phyloP scores from a whole-genome alignment of 2,888 invertebrate species.

The Cerceris ruficornis region DNA sequence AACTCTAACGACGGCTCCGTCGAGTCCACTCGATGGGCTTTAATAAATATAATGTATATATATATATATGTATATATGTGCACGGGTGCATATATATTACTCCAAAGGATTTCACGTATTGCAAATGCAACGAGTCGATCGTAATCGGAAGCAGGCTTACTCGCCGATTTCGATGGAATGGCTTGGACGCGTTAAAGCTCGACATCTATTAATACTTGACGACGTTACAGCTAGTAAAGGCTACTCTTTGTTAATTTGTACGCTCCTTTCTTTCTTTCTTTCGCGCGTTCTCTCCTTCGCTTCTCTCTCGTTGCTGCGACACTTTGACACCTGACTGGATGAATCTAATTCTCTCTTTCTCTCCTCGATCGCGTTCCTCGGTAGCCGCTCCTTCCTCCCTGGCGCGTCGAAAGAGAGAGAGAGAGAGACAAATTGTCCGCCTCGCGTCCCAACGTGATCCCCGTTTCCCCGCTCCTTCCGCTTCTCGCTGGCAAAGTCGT shows the following conservation, averaged over 20 bases:
- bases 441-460: too few relatives aligned
- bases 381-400: background rate
- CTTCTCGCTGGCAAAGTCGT: slow-evolving; percentile 2
- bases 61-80: slow-evolving; percentile 4
- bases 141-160: slow-evolving; percentile 11
- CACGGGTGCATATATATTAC: slow-evolving; percentile 1
- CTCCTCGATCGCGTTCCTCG: background rate
- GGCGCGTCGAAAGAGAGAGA: background rate
- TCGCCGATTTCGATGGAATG: background rate
- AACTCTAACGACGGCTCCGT: background rate
- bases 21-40: background rate
- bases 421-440: too few relatives aligned
- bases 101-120: background rate
- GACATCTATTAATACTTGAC: background rate
- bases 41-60: slow-evolving; percentile 20
- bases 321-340: background rate
- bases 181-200: background rate
- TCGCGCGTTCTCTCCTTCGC: background rate
- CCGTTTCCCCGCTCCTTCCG: too few relatives aligned
- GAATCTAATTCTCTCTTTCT: background rate
- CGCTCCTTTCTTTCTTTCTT: background rate
- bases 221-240: background rate
- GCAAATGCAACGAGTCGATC: slow-evolving; percentile 24
- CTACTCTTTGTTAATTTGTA: background rate
- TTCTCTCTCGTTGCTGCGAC: background rate